Evolutionary conservation across 1,140 invertebrate genomes (phyloP), one percentile per base, ranked within the genome.

Genomic region (Apis laboriosa): DNA sequence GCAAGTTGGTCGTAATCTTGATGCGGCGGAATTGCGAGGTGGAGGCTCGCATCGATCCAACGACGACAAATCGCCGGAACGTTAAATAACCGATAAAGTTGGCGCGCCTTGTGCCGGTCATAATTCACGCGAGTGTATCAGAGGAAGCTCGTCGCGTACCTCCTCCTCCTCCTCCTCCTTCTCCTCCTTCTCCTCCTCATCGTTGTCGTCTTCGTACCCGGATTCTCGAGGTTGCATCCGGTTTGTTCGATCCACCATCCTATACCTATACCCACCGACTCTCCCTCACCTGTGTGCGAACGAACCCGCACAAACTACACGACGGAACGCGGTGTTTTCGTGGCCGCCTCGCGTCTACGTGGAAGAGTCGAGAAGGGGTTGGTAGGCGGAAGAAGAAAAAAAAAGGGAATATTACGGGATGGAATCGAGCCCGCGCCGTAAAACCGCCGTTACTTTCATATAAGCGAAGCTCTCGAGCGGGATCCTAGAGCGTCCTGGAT

Each of bases 41-140:
- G 73, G 55, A 80, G 68, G 82, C 78, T 78, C 60, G 74, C 73
- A 49, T 55, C 34, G 77, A 80, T 77, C 49, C 17, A 3, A 1
- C n/a, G 74, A 43, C 67, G 64, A 88, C 84, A 88, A 88, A 88
- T 88, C 80, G 63, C 51, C 71, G 67, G 78, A 70, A 78, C 64
- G 61, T 74, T 87, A 89, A 89, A 89, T 87, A 89, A 87, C 79
- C 73, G 88, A 89, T 89, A 89, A 87, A 89, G 87, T 83, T 89
- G 83, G 84, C 71, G 67, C 84, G 55, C 55, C 66, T 74, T 72
- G 81, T 84, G 73, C 64, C 61, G 63, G 63, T 56, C 63, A 76
- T 86, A 86, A 86, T 51, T 86, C 81, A 80, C 51, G 28, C 13
- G 13, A 79, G 75, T 71, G 71, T 80, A 70, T 79, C 76, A 66